Evolutionary conservation across 2,113 vertebrate species (phyloP).

Genomic region (Poecile atricapillus): DNA sequence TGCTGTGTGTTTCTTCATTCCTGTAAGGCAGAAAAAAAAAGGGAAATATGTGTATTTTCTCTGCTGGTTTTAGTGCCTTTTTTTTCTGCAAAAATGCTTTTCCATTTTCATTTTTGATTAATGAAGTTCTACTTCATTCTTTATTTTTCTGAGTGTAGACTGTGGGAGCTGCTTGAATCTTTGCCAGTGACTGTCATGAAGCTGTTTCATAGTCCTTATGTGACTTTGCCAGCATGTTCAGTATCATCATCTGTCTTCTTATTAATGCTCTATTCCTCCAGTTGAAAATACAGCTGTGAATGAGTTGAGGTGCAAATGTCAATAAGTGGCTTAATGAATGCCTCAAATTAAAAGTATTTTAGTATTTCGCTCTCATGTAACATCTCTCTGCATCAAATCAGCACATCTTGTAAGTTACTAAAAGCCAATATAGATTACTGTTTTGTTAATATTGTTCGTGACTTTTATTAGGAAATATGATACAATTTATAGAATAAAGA

Average conservation of each 20-base stretch:
- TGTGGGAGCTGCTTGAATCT: conserved; percentile 59
- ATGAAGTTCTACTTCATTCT: conserved; percentile 40
- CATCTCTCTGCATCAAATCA: neutral
- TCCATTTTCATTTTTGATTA: conserved; percentile 60
- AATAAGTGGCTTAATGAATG: neutral
- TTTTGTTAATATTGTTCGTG: conserved; percentile 42
- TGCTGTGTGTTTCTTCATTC: neutral
- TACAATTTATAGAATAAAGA: conserved; percentile 25
- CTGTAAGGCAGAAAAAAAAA: neutral
- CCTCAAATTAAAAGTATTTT: neutral
- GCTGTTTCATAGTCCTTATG: neutral
- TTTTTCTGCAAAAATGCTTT: conserved; percentile 42
- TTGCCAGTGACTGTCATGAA: conserved; percentile 23
- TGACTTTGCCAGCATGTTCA: conserved; percentile 2
- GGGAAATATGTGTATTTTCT: neutral
- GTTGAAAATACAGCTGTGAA: neutral
- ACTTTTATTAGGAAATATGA: conserved; percentile 48
- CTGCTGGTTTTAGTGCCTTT: conserved; percentile 15
- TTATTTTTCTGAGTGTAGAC: conserved; percentile 35
- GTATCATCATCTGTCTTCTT: neutral
- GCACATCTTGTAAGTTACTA: neutral
- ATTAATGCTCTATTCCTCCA: neutral
- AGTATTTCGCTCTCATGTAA: conserved; percentile 3
- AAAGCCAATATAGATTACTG: neutral
- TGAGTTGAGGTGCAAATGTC: neutral